A percentile compares a stretch with the other conserved stretches of the same genome.
These are phyloP conservation scores for Anas flavirostris DNA, from an alignment of 2,797 vertebrate genomes.

Conservation along the genomic window DNA sequence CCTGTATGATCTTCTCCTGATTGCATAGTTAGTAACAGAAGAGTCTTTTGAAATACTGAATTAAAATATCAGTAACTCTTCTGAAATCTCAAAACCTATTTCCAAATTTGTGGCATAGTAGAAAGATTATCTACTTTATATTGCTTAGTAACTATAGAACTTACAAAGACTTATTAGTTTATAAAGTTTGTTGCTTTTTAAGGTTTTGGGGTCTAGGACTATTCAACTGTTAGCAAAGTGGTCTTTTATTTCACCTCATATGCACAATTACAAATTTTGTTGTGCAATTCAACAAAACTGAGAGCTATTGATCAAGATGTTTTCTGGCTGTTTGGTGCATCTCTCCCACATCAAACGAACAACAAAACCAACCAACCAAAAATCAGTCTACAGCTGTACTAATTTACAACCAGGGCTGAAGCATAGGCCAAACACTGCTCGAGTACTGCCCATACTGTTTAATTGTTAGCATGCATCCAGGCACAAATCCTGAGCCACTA, in stretches of 20 bases:
- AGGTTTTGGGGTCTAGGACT: neutral
- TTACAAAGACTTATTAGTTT: neutral
- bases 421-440: neutral
- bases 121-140: neutral
- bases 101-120: neutral
- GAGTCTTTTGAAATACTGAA: neutral
- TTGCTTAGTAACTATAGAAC: neutral
- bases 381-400: neutral
- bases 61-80: constrained; percentile 7
- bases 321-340: neutral
- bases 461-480: neutral
- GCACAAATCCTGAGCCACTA: neutral
- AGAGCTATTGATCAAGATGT: neutral
- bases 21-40: neutral
- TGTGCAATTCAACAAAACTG: neutral
- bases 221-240: neutral
- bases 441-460: neutral
- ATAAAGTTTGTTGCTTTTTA: neutral
- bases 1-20: neutral
- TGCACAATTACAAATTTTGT: neutral
- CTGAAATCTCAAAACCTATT: neutral
- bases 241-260: neutral
- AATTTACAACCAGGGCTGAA: neutral
- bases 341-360: neutral
- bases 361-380: too few species aligned